phyloP scores from a whole-genome alignment of 1,140 invertebrate species.

The Pseudomyrmex flavicornis region DNA sequence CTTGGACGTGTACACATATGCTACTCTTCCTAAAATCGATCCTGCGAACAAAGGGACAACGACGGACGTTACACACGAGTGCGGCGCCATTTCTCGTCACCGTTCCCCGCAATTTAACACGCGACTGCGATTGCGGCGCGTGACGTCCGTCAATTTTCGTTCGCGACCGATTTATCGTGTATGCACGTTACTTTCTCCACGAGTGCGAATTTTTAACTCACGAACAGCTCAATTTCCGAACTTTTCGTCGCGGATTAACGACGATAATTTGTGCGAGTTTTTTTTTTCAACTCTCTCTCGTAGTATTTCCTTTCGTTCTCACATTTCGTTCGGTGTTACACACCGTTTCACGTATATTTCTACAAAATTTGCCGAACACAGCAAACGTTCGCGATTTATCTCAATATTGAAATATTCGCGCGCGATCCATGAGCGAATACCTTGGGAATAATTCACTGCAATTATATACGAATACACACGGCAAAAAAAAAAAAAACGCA shows the following conservation, averaged over 20 bases:
- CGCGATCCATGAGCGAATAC: slow-evolving; percentile 4
- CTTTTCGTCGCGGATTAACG: slow-evolving; percentile 20
- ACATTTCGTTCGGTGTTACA: background rate
- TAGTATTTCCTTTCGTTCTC: too few species aligned
- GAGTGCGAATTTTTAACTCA: slow-evolving; percentile 41
- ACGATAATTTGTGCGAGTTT: slow-evolving; percentile 28
- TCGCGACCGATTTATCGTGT: slow-evolving; percentile 9
- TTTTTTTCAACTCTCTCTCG: background rate
- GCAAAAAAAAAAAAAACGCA: background rate
- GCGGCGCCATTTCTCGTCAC: slow-evolving; percentile 61
- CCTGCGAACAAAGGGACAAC: slow-evolving; percentile 35
- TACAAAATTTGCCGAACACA: background rate
- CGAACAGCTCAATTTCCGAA: slow-evolving; percentile 64
- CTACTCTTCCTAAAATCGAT: slow-evolving; percentile 44
- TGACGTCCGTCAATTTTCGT: slow-evolving; percentile 66
- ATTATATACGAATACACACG: background rate
- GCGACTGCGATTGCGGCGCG: slow-evolving; percentile 58
- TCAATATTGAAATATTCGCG: background rate
- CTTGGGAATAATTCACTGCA: slow-evolving; percentile 30
- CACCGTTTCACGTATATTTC: background rate
- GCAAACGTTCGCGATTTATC: background rate
- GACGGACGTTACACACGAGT: slow-evolving; percentile 47
- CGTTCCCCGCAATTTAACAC: slow-evolving; percentile 59
- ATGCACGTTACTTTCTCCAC: background rate
- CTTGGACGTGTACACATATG: slow-evolving; percentile 4